Conservation (phyloP, 2,113 vertebrate genomes). For the Apeltes quadracus region DNA sequence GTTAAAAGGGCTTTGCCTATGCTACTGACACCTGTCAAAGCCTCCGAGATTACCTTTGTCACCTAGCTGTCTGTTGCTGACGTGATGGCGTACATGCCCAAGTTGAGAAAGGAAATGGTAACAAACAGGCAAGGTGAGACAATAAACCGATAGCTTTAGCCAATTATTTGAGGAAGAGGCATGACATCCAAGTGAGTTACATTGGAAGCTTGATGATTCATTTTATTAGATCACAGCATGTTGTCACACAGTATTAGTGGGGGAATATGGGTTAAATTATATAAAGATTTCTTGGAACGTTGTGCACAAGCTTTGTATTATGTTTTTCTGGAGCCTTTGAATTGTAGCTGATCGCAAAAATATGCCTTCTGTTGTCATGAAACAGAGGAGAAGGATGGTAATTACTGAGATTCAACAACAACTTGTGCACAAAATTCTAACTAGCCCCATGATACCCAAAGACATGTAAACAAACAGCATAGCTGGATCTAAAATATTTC, state of each 20-base stretch:
- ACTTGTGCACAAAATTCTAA: slow-evolving; percentile 63
- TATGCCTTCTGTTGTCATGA: slow-evolving; percentile 35
- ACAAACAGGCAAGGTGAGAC: slow-evolving; percentile 27
- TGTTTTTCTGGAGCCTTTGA: background rate
- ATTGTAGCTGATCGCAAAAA: slow-evolving; percentile 15
- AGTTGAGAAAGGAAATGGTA: slow-evolving; percentile 39
- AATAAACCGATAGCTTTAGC: slow-evolving; percentile 14
- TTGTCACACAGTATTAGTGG: background rate
- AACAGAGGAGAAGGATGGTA: slow-evolving; percentile 60
- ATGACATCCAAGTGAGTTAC: background rate
- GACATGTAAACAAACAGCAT: slow-evolving; percentile 73
- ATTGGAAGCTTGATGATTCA: background rate
- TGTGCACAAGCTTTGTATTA: background rate
- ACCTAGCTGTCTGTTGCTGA: slow-evolving; percentile 46
- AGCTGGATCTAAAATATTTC: slow-evolving; percentile 70
- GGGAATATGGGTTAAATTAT: background rate
- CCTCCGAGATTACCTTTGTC: slow-evolving; percentile 58
- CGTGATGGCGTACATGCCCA: slow-evolving; percentile 54
- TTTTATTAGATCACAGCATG: background rate
- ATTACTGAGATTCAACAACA: slow-evolving; percentile 67
- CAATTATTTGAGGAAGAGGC: background rate
- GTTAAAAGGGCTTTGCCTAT: slow-evolving; percentile 71
- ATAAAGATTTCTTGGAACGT: slow-evolving; percentile 3
- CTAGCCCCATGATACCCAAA: slow-evolving; percentile 60
- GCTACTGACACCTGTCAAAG: slow-evolving; percentile 72